A percentile compares a stretch with the other conserved stretches of the same genome.
phyloP scores from a whole-genome alignment of 1,140 invertebrate species.

The Eumeta japonica region DNA sequence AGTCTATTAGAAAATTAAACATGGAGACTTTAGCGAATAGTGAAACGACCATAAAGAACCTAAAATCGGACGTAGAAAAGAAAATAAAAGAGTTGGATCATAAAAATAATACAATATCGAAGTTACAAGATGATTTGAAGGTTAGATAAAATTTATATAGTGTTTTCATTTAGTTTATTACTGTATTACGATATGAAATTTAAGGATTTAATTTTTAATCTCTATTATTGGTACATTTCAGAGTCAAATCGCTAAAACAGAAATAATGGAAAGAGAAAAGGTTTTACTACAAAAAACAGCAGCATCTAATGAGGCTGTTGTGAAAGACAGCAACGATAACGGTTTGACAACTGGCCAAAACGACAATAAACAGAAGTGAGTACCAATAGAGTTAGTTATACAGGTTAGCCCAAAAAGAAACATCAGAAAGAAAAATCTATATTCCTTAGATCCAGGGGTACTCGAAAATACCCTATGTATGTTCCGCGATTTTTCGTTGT shows the following conservation, averaged over 20 bases:
- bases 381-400: too few species aligned
- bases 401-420: too few species aligned
- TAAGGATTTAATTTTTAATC: too few species aligned
- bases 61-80: constrained; percentile 37
- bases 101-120: constrained; percentile 36
- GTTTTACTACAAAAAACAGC: constrained; percentile 28
- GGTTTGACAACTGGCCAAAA: constrained; percentile 32
- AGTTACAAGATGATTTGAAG: constrained; percentile 45
- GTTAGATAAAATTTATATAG: constrained; percentile 19
- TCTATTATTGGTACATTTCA: constrained; percentile 17
- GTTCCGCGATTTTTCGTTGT: too few species aligned
- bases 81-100: constrained; percentile 41
- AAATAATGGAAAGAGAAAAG: constrained; percentile 42
- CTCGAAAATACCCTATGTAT: too few species aligned
- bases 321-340: constrained; percentile 45
- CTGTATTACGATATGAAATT: too few species aligned
- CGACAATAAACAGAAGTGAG: constrained; percentile 15
- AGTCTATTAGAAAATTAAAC: constrained; percentile 32
- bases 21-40: constrained; percentile 26
- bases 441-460: too few species aligned
- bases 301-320: constrained; percentile 17
- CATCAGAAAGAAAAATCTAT: too few species aligned
- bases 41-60: constrained; percentile 35
- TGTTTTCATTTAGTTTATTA: neutral
- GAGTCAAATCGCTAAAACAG: constrained; percentile 37